Percentiles rank a stretch among this genome's conserved stretches.
phyloP scores from a whole-genome alignment of 2,113 vertebrate species.

The Pseudois nayaur region DNA sequence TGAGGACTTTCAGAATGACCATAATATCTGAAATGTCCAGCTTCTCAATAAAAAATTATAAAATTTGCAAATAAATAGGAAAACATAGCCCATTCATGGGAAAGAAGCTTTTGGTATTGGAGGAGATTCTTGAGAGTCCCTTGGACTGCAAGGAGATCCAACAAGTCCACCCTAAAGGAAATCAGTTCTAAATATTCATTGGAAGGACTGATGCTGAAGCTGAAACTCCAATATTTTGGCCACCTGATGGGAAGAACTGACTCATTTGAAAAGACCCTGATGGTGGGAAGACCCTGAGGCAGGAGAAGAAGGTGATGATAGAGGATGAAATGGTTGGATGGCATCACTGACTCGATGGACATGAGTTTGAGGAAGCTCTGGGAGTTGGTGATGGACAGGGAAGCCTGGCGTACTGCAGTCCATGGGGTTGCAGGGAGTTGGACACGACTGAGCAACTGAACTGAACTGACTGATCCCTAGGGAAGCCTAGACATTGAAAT shows the following conservation, averaged over 20 bases:
- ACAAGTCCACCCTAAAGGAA: not conserved
- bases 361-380: not conserved
- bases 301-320: not conserved
- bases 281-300: not conserved
- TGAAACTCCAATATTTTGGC: not conserved
- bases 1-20: not conserved
- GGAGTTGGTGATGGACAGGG: not conserved
- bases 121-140: not conserved
- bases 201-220: not conserved
- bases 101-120: not conserved
- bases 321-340: not conserved
- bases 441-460: not conserved
- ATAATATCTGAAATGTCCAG: not conserved
- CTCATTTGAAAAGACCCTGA: not conserved
- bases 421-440: not conserved
- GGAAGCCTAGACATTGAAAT: not conserved
- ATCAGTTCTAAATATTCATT: not conserved
- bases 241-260: not conserved
- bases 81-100: not conserved
- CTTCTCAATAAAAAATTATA: not conserved
- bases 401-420: not conserved
- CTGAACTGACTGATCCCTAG: not conserved
- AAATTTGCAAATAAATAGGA: not conserved
- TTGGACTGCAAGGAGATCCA: not conserved
- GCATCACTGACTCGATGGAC: accelerated